Evolutionary conservation across 2,797 vertebrate species (phyloP).

Genomic region (Poecile montanus): DNA sequence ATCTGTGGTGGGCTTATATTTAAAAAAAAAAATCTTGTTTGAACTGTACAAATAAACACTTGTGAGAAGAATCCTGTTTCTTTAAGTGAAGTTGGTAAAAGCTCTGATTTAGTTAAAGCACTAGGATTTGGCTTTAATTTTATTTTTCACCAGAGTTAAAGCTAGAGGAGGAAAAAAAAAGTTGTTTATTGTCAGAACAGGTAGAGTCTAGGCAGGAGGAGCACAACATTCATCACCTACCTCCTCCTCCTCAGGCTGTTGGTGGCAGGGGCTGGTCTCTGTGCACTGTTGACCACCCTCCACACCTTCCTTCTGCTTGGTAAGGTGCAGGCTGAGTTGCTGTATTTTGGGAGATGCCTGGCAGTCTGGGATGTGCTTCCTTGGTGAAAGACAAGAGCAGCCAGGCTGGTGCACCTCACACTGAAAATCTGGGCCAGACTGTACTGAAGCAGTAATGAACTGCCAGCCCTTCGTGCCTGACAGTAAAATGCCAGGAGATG

Average conservation of each 20-base stretch:
- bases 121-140: slow-evolving; percentile 1
- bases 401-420: background rate
- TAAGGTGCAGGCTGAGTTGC: background rate
- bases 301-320: background rate
- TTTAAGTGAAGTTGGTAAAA: slow-evolving; percentile 19
- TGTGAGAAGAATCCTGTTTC: slow-evolving; percentile 14
- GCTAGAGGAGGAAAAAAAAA: background rate
- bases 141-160: slow-evolving; percentile 15
- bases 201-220: background rate
- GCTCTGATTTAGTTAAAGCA: background rate
- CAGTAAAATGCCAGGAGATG: background rate
- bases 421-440: background rate
- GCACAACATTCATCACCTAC: background rate
- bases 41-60: slow-evolving; percentile 26
- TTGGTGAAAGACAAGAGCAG: background rate
- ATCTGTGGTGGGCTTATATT: slow-evolving; percentile 7
- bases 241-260: background rate
- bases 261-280: background rate
- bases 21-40: background rate
- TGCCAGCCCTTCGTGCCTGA: background rate
- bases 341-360: background rate
- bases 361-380: background rate
- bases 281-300: background rate
- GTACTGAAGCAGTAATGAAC: background rate
- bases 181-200: background rate